Conservation (phyloP, 2,888 invertebrate species). For the Phanerotoma sp. region DNA sequence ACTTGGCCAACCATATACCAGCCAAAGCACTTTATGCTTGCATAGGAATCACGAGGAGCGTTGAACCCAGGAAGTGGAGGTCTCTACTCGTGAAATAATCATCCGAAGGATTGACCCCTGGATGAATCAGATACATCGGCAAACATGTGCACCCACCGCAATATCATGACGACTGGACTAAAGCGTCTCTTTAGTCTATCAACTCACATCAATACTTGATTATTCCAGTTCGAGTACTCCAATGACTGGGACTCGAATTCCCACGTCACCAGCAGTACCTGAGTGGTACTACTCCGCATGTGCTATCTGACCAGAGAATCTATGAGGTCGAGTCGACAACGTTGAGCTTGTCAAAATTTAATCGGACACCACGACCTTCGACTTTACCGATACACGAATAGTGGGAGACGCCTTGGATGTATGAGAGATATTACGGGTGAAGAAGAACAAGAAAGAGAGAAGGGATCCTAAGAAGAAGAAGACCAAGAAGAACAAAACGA, state of each 20-base stretch:
- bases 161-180: slow-evolving; percentile 1
- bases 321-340: slow-evolving; percentile 13
- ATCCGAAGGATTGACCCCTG: slow-evolving; percentile 51
- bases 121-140: background rate
- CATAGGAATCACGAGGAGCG: slow-evolving; percentile 51
- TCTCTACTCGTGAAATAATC: slow-evolving; percentile 54
- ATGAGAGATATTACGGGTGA: background rate
- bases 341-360: slow-evolving; percentile 51
- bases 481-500: slow-evolving; percentile 8
- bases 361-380: slow-evolving; percentile 46
- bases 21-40: slow-evolving; percentile 38
- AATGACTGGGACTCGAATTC: slow-evolving; percentile 3
- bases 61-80: slow-evolving; percentile 55
- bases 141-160: slow-evolving; percentile 3
- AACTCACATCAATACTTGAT: slow-evolving; percentile 15
- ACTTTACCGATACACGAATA: background rate
- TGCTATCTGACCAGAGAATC: slow-evolving; percentile 19
- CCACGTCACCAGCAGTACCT: background rate
- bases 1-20: slow-evolving; percentile 33
- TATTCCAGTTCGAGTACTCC: slow-evolving; percentile 2
- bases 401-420: slow-evolving; percentile 5
- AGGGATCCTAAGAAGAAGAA: slow-evolving; percentile 23
- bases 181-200: background rate
- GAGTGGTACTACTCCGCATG: background rate
- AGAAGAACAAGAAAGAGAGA: slow-evolving; percentile 20